Conservation (phyloP, 2,888 invertebrate species). For the Sesamia inferens region DNA sequence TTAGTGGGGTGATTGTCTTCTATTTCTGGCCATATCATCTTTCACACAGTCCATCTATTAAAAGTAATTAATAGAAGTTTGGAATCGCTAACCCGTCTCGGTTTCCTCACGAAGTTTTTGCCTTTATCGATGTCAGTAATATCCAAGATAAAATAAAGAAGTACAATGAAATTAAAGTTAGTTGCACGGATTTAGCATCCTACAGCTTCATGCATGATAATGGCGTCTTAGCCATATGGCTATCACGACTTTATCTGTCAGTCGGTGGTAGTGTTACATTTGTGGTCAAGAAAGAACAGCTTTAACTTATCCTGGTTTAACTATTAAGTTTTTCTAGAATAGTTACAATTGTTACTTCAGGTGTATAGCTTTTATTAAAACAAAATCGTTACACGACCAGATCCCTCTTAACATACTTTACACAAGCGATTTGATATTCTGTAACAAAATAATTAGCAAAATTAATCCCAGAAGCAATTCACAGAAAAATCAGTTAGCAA, state of each 20-base stretch:
- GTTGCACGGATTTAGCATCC: not conserved
- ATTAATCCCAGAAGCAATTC: constrained; percentile 38
- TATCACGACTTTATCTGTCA: not conserved
- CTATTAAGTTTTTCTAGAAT: not conserved
- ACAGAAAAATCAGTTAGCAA: constrained; percentile 14
- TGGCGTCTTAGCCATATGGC: not conserved
- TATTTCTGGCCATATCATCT: not conserved
- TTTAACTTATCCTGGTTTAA: not conserved
- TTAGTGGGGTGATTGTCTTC: not conserved
- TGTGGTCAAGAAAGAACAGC: not conserved
- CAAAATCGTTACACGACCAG: not conserved
- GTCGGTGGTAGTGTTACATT: not conserved
- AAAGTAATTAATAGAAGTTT: not conserved
- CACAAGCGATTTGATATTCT: not conserved
- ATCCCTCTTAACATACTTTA: not conserved
- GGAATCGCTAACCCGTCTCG: not conserved
- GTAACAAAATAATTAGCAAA: constrained; percentile 16
- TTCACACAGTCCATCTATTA: not conserved
- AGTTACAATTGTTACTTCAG: not conserved
- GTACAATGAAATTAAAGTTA: not conserved
- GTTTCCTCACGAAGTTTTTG: not conserved
- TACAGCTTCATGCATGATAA: not conserved
- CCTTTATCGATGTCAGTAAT: not conserved
- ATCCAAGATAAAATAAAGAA: not conserved
- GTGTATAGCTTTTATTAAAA: not conserved